These are phyloP conservation scores for Pogonus chalceus DNA, from an alignment of 1,140 invertebrate species.

Conservation along the genomic window DNA sequence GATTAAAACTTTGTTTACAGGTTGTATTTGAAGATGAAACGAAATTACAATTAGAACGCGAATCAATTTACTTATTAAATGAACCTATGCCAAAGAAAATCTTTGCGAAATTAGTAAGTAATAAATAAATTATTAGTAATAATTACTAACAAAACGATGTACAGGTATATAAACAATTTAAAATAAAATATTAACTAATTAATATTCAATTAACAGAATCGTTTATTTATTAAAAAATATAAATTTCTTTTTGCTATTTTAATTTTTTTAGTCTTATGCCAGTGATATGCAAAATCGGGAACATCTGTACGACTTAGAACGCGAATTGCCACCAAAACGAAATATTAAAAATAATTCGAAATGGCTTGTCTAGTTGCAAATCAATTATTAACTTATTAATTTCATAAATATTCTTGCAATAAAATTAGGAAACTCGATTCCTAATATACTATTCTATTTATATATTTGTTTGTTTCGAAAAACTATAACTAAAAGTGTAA, in stretches of 20 bases:
- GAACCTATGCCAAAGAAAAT: constrained; percentile 44
- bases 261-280: constrained; percentile 39
- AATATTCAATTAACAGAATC: background rate
- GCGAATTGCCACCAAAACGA: constrained; percentile 27
- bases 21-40: constrained; percentile 42
- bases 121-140: constrained; percentile 18
- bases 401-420: too few relatives aligned
- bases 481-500: too few relatives aligned
- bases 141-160: too few relatives aligned
- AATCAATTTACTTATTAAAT: constrained; percentile 38
- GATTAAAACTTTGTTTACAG: constrained; percentile 26
- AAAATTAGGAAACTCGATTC: too few relatives aligned
- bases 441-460: too few relatives aligned
- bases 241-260: constrained; percentile 18
- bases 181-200: constrained; percentile 4
- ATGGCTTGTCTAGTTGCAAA: too few relatives aligned
- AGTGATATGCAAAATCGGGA: constrained; percentile 44
- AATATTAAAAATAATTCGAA: background rate
- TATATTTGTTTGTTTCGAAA: too few relatives aligned
- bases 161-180: background rate
- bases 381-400: too few relatives aligned
- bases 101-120: constrained; percentile 41
- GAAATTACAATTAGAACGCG: constrained; percentile 33
- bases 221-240: constrained; percentile 7
- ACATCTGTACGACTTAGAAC: constrained; percentile 40